phyloP scores from a whole-genome alignment of 2,888 invertebrate species.

The Drosophila flavopinicola region DNA sequence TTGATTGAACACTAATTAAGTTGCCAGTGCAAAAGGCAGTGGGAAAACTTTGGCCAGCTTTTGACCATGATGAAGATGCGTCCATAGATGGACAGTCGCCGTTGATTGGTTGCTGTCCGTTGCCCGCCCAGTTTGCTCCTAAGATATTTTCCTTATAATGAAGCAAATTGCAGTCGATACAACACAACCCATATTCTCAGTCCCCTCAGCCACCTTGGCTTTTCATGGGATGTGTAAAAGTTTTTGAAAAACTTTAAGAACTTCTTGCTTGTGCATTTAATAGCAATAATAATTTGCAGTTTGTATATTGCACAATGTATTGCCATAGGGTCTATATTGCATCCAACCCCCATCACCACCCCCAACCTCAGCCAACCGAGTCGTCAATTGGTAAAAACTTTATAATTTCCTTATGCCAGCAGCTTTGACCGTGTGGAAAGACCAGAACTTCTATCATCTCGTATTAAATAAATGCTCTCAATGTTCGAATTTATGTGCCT shows the following conservation, averaged over 20 bases:
- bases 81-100: conserved; percentile 63
- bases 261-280: conserved; percentile 76
- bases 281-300: conserved; percentile 79
- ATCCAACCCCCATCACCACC: conserved; percentile 2
- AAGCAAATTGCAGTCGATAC: conserved; percentile 59
- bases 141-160: conserved; percentile 72
- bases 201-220: not conserved
- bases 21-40: conserved; percentile 75
- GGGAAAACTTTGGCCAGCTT: conserved; percentile 59
- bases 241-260: conserved; percentile 67
- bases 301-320: conserved; percentile 70
- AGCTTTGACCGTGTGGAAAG: conserved; percentile 50
- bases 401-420: conserved; percentile 64
- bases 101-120: conserved; percentile 54
- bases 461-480: conserved; percentile 51
- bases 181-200: conserved; percentile 21
- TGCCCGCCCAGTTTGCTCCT: conserved; percentile 19
- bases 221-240: conserved; percentile 49
- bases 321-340: conserved; percentile 59
- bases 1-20: conserved; percentile 84
- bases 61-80: conserved; percentile 46
- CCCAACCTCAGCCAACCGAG: not conserved
- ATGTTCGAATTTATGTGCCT: not conserved
- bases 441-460: conserved; percentile 43
- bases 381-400: conserved; percentile 55